These are phyloP conservation scores for Papilio machaon DNA, from an alignment of 1,140 invertebrate genomes.

Conservation along the genomic window DNA sequence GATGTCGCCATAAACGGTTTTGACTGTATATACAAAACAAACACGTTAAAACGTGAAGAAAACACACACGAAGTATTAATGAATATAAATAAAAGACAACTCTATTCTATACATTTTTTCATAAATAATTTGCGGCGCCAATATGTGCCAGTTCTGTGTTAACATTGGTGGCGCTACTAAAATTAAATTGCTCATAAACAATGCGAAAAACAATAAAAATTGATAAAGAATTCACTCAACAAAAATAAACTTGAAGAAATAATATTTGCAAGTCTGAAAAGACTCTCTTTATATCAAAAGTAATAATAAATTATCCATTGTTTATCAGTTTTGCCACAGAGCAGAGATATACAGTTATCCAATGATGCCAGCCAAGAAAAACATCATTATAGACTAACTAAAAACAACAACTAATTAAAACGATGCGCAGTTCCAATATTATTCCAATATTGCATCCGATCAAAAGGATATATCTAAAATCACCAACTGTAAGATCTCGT, in stretches of 20 bases:
- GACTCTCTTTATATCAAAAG: background rate
- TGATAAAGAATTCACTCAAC: too few relatives aligned
- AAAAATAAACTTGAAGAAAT: background rate
- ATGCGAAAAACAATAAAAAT: too few relatives aligned
- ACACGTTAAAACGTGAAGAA: too few relatives aligned
- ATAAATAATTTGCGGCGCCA: too few relatives aligned
- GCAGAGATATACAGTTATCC: background rate
- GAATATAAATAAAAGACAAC: too few relatives aligned
- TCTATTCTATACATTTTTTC: too few relatives aligned
- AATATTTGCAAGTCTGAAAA: background rate
- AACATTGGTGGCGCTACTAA: too few relatives aligned
- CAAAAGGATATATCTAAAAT: background rate
- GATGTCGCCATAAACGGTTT: too few relatives aligned
- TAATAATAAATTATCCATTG: background rate
- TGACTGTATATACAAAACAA: too few relatives aligned
- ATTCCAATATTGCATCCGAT: background rate
- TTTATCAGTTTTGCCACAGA: background rate
- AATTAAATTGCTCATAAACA: too few relatives aligned
- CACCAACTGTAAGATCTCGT: background rate
- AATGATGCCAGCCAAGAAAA: slow-evolving; percentile 9
- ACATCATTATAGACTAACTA: background rate
- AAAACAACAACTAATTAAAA: background rate
- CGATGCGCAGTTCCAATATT: background rate
- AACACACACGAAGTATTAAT: too few relatives aligned
- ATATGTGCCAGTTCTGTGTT: too few relatives aligned